Percentiles rank a stretch among this genome's conserved stretches.
Conservation (phyloP, 2,888 invertebrate genomes). For the Sinodicranocentrus sp. region DNA sequence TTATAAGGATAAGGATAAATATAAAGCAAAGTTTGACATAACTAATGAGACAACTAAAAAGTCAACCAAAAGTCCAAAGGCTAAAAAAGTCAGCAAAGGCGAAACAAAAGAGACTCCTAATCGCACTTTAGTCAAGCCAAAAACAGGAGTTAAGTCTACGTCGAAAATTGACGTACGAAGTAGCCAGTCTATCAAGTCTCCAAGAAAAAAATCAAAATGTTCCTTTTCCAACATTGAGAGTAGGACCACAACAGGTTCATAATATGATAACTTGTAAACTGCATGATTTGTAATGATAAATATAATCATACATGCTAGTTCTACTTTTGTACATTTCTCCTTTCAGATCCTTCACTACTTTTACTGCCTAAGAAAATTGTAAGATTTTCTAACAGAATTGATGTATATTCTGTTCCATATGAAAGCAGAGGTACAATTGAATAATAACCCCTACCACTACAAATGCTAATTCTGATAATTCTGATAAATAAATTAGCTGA, state of each 20-base stretch:
- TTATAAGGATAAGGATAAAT: constrained; percentile 9
- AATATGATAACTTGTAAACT: too few relatives aligned
- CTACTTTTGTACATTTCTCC: too few relatives aligned
- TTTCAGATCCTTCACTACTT: background rate
- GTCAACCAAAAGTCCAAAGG: background rate
- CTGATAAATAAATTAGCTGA: too few relatives aligned
- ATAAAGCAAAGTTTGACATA: background rate
- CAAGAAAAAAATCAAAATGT: background rate
- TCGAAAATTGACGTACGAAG: constrained; percentile 1
- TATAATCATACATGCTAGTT: too few relatives aligned
- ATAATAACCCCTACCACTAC: background rate
- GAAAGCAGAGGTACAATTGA: constrained; percentile 62
- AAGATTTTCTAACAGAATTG: constrained; percentile 52
- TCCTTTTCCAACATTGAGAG: background rate
- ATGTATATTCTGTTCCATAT: constrained; percentile 65
- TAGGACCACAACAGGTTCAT: background rate
- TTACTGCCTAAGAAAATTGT: constrained; percentile 24
- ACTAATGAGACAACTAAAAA: background rate
- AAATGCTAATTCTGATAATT: too few relatives aligned
- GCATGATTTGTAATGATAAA: too few relatives aligned
- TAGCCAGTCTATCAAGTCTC: background rate
- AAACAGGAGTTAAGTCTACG: background rate
- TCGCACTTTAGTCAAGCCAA: background rate
- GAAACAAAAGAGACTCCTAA: background rate
- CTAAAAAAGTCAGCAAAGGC: constrained; percentile 17